A percentile compares a stretch with the other conserved stretches of the same genome.
These are phyloP conservation scores for Perdita meconis DNA, from an alignment of 2,888 invertebrate species.

Conservation along the genomic window DNA sequence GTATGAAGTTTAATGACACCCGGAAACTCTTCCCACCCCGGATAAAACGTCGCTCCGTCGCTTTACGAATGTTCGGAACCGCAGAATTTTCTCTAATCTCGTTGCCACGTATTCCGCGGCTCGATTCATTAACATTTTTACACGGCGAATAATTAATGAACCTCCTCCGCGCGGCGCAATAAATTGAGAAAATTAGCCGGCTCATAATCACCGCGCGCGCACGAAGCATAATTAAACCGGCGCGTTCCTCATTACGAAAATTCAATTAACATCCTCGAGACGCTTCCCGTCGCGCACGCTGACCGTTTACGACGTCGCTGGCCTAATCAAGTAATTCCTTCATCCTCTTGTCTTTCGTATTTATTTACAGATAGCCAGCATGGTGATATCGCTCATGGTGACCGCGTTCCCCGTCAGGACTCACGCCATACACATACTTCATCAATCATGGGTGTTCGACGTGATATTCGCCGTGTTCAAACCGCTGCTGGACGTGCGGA, in stretches of 20 bases:
- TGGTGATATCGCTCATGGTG: conserved; percentile 81
- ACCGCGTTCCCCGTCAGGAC: conserved; percentile 90
- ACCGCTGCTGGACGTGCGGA: conserved; percentile 89
- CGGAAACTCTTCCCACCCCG: not conserved
- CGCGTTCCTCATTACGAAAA: not conserved
- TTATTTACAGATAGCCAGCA: conserved; percentile 81
- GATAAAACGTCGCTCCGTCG: too few relatives aligned
- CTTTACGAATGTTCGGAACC: too few relatives aligned
- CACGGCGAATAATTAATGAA: too few relatives aligned
- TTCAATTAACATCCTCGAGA: not conserved
- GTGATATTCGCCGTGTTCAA: conserved; percentile 91
- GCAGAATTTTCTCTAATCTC: too few relatives aligned
- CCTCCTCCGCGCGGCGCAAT: not conserved
- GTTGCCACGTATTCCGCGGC: too few relatives aligned
- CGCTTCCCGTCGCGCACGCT: not conserved
- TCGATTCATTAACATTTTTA: too few relatives aligned
- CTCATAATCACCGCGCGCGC: not conserved
- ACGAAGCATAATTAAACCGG: not conserved
- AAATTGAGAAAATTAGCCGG: not conserved
- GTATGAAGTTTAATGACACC: not conserved
- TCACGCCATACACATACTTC: conserved; percentile 90
- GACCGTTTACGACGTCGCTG: not conserved
- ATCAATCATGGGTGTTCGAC: conserved; percentile 93
- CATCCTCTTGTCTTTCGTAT: not conserved
- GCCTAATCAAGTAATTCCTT: not conserved